Base-by-base conservation (phyloP, 2,113 vertebrate genomes). In the Rhodinocichla rosea region DNA sequence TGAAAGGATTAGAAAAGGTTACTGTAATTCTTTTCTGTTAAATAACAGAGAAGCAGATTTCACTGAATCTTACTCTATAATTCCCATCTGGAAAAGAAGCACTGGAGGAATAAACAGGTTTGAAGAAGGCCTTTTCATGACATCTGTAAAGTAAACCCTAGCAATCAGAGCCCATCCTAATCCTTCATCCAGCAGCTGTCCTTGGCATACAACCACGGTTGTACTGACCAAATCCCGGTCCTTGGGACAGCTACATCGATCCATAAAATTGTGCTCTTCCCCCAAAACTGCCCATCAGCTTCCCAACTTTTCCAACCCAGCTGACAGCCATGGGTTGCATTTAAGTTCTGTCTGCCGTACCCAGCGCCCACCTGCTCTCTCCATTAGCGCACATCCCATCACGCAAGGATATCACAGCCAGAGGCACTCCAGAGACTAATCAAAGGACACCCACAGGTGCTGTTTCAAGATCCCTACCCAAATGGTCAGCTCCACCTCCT, bases 21-120 rank as follows among this genome's bases (percentile, higher is more conserved):
- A 97, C 67, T 94, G 24, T 96, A 97, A 95, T 97, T 96, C 63
- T 84, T 95, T 98, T 97, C 98, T 98, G 77, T 97, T 98, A 97
- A 99, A 98, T 98, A 98, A 99, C 97, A 97, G 96, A 98, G 98
- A 98, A 99, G 98, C 99, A 99, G 99, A 99, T 99, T 99, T 99
- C 98, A 97, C 97, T 96, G 97, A 98, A 98, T 97, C 98, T 97
- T 97, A 59, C 94, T 91, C 75, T 93, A 64, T 97, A 98, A 98
- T 97, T 98, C 98, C 97, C 98, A 98, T 98, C 98, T 98, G 98
- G 96, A 98, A 97, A 96, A 97, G 78, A 92, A 93, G 85, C 95
- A 62, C 93, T 95, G 65, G 65, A 85, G 64, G 93, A 97, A 96
- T 16, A 92, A 97, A 97, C 83, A 95, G 93, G 97, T 97, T 96